Evolutionary conservation across 2,888 invertebrate genomes (phyloP).

Genomic region (Acanthopleura granulata): DNA sequence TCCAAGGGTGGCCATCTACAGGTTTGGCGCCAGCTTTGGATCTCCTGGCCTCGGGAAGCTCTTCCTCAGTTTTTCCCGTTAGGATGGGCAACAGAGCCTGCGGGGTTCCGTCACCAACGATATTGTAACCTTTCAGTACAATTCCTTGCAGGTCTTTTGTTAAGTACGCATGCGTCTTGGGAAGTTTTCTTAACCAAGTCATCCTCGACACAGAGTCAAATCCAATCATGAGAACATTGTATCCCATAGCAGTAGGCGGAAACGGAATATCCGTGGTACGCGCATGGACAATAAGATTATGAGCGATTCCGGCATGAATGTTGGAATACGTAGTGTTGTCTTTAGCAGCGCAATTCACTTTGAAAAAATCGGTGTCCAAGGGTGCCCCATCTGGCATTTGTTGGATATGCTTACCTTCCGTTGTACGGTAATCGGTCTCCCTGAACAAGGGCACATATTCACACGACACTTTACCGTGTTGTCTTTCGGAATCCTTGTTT

Average conservation of each 20-base stretch:
- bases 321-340: slow-evolving; percentile 75
- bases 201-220: slow-evolving; percentile 90
- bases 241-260: slow-evolving; percentile 70
- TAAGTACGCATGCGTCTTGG: slow-evolving; percentile 58
- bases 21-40: slow-evolving; percentile 76
- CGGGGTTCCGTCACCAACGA: slow-evolving; percentile 71
- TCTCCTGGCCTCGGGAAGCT: slow-evolving; percentile 85
- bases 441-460: slow-evolving; percentile 72
- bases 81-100: slow-evolving; percentile 86
- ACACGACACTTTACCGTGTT: slow-evolving; percentile 71
- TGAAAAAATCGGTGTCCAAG: slow-evolving; percentile 58
- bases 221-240: slow-evolving; percentile 87
- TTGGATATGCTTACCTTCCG: slow-evolving; percentile 41
- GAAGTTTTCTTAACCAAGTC: slow-evolving; percentile 71
- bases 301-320: slow-evolving; percentile 75
- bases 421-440: slow-evolving; percentile 47
- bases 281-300: slow-evolving; percentile 29
- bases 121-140: slow-evolving; percentile 77
- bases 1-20: slow-evolving; percentile 85
- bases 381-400: slow-evolving; percentile 45
- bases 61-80: slow-evolving; percentile 84
- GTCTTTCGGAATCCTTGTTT: slow-evolving; percentile 70
- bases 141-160: slow-evolving; percentile 51
- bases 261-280: slow-evolving; percentile 14
- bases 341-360: slow-evolving; percentile 52